Conservation (phyloP, 37 sponge, comb jelly and placozoan genomes). For the Ianthella basta region DNA sequence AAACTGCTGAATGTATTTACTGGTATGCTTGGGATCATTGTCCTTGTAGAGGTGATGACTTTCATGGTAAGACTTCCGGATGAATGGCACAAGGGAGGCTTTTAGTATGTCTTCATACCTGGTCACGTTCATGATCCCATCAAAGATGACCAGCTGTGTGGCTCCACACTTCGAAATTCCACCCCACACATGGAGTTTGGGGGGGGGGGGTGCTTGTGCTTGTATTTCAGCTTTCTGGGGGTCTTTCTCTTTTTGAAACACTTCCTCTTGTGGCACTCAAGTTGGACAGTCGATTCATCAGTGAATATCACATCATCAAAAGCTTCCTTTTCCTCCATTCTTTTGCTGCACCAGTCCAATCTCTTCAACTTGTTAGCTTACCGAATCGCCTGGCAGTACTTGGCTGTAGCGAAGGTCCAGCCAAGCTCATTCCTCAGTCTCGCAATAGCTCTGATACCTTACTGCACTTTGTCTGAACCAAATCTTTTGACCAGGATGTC, state of each 20-base stretch:
- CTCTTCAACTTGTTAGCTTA: neutral
- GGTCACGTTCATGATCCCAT: constrained; percentile 16
- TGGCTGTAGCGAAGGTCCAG: constrained; percentile 5
- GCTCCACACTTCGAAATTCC: constrained; percentile 18
- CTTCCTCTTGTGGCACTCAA: neutral
- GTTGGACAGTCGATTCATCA: constrained; percentile 2
- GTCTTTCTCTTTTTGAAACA: constrained; percentile 8
- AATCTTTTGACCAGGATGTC: constrained; percentile 19
- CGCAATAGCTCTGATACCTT: neutral
- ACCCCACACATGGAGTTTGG: constrained; percentile 32
- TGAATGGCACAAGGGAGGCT: constrained; percentile 18
- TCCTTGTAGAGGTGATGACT: constrained; percentile 15
- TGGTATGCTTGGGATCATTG: constrained; percentile 33
- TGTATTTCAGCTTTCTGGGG: constrained; percentile 12
- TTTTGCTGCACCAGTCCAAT: constrained; percentile 21
- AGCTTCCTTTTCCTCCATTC: neutral
- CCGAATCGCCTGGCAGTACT: constrained; percentile 22
- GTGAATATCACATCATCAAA: constrained; percentile 29
- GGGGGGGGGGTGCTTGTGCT: constrained; percentile 14
- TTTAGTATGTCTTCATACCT: constrained; percentile 11
- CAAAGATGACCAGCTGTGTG: constrained; percentile 15
- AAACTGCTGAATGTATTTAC: neutral
- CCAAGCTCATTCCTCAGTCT: constrained; percentile 1
- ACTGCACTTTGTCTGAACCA: neutral
- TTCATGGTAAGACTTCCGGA: neutral